A percentile compares a stretch with the other conserved stretches of the same genome.
phyloP scores from a whole-genome alignment of 1,140 invertebrate species.

The Drosophila asahinai region DNA sequence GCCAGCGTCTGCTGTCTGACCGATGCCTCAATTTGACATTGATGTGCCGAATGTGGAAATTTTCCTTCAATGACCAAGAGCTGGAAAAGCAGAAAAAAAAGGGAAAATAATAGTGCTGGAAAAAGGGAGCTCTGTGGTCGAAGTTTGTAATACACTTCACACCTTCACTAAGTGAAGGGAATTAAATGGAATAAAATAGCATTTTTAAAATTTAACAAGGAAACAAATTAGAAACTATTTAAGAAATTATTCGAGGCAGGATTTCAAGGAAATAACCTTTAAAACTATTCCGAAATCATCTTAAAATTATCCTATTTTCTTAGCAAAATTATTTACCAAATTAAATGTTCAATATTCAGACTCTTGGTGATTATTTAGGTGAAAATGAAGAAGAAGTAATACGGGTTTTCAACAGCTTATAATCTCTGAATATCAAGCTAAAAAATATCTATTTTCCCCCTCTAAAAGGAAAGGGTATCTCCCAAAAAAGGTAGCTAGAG shows the following conservation, averaged over 20 bases:
- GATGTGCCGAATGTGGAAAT: slow-evolving; percentile 82
- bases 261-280: no score
- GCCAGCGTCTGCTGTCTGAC: slow-evolving; percentile 38
- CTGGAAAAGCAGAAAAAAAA: slow-evolving; percentile 24
- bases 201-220: neutral
- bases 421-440: neutral
- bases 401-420: neutral
- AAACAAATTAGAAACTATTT: neutral
- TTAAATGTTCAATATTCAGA: no score
- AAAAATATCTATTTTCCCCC: no score
- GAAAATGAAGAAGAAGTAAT: no score
- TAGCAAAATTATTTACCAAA: no score
- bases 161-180: neutral
- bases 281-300: no score
- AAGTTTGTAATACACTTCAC: slow-evolving; percentile 14
- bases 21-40: slow-evolving; percentile 83
- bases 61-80: slow-evolving; percentile 58
- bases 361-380: no score
- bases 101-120: slow-evolving; percentile 33
- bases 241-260: neutral
- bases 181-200: slow-evolving; percentile 19
- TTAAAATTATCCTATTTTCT: no score
- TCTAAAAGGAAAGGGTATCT: slow-evolving; percentile 25
- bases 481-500: slow-evolving; percentile 5
- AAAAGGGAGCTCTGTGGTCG: neutral